phyloP scores from a whole-genome alignment of 2,888 invertebrate genomes.

The Vesta saturnalis region DNA sequence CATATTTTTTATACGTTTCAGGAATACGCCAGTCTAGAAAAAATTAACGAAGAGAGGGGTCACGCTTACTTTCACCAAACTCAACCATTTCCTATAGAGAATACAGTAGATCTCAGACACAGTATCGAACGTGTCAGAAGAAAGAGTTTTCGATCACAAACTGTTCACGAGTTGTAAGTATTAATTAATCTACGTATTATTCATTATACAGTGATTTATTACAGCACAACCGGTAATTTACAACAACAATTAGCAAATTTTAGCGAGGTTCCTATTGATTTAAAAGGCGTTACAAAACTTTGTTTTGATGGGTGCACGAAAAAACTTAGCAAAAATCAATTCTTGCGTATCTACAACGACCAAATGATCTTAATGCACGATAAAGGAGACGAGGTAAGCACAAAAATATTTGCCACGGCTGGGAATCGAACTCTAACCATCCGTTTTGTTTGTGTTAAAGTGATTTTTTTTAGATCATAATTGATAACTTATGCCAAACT shows the following conservation, averaged over 20 bases:
- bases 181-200: background rate
- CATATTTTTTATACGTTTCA: constrained; percentile 16
- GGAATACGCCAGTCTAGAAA: constrained; percentile 38
- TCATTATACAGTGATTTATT: background rate
- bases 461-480: constrained; percentile 18
- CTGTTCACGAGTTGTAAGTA: constrained; percentile 32
- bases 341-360: constrained; percentile 22
- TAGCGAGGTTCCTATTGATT: constrained; percentile 20
- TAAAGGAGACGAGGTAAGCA: constrained; percentile 29
- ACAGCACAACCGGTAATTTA: constrained; percentile 24
- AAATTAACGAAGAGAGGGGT: constrained; percentile 30
- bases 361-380: constrained; percentile 27
- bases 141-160: constrained; percentile 27
- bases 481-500: constrained; percentile 18
- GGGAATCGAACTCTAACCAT: background rate
- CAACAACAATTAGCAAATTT: constrained; percentile 17
- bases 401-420: background rate
- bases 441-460: background rate
- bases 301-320: constrained; percentile 25
- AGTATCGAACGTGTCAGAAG: constrained; percentile 13
- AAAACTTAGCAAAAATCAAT: constrained; percentile 35
- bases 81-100: constrained; percentile 31
- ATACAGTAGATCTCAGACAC: constrained; percentile 28
- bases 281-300: constrained; percentile 30
- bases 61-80: constrained; percentile 17